Evolutionary conservation across 2,797 vertebrate genomes (phyloP).

Genomic region (Chaunax sp.): DNA sequence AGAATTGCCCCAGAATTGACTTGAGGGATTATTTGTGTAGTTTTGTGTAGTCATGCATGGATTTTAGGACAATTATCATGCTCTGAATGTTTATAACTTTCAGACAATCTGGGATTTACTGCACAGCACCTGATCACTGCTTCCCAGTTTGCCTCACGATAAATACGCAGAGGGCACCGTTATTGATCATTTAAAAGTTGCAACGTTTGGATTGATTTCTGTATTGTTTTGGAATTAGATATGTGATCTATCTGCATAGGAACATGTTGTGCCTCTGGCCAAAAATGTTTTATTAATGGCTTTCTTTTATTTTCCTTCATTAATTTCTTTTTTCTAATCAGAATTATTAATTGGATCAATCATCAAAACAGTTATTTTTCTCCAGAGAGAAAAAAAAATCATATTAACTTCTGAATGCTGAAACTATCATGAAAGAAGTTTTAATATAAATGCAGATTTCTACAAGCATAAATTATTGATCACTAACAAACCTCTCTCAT

Average conservation of each 20-base stretch:
- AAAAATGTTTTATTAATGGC: too few relatives aligned
- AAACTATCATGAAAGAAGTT: background rate
- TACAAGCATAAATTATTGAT: background rate
- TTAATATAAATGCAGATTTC: background rate
- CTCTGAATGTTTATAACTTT: constrained; percentile 71
- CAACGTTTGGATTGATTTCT: background rate
- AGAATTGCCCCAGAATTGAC: constrained; percentile 53
- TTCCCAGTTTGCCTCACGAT: constrained; percentile 12
- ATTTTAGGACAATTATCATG: constrained; percentile 77
- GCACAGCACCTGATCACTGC: constrained; percentile 61
- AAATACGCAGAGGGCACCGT: background rate
- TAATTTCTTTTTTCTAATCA: background rate
- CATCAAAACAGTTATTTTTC: background rate
- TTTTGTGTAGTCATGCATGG: constrained; percentile 62
- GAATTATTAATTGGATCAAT: background rate
- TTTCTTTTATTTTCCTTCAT: background rate
- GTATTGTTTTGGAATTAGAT: background rate
- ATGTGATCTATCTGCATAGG: too few relatives aligned
- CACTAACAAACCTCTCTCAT: background rate
- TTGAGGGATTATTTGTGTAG: constrained; percentile 51
- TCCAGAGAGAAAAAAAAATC: constrained; percentile 3
- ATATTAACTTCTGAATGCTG: background rate
- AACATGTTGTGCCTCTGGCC: too few relatives aligned
- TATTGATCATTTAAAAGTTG: constrained; percentile 1
- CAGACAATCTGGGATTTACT: constrained; percentile 41